Base-by-base conservation (phyloP, 2,888 invertebrate species). In the Xestia sexstrigata region DNA sequence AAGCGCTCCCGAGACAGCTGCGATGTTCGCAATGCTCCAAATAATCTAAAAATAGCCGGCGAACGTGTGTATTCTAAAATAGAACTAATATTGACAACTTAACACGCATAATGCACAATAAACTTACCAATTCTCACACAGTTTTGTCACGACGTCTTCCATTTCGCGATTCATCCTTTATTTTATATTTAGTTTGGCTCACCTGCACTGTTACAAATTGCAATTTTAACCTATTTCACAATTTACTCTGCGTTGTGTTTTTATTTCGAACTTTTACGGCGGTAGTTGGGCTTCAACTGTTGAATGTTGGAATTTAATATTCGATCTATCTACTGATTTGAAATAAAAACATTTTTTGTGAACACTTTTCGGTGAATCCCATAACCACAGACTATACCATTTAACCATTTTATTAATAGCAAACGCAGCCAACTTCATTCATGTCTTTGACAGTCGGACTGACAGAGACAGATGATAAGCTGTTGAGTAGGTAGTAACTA, bases 121-220 rank as follows among this genome's bases (percentile, higher is more conserved):
- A 87, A 93, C 97, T 96, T 88, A 97, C 97, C 97, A 97, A 92
- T 97, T 97, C 55, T 93, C 93, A 90, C 97, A 97, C 76, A 92
- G 91, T 90, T 95, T 95, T 62, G 93, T 93, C 85, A 95, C 96
- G 49, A 92, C 92, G 85, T 94, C 95, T 62, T 95, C 95, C 96
- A 96, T 96, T 86, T 87, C 79, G 73, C 58, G 69, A 74, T 58
- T 76, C 68, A 85, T 70, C 20, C 60, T 76, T 45, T 74, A 76
- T 60, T 85, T 76, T 77, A 66, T 47, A 47, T 30, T 26, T 76
- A 78, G 62, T 70, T 84, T 70, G 60, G 60, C 58, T 70, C 45
- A 60, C 63, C n/a, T 17, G 74, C 80, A 83, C 81, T 70, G 65
- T 70, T 63, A 71, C 66, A 78, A 84, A 76, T 82, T 79, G 73